phyloP scores from a whole-genome alignment of 2,888 invertebrate genomes.

The Lottia scabra region DNA sequence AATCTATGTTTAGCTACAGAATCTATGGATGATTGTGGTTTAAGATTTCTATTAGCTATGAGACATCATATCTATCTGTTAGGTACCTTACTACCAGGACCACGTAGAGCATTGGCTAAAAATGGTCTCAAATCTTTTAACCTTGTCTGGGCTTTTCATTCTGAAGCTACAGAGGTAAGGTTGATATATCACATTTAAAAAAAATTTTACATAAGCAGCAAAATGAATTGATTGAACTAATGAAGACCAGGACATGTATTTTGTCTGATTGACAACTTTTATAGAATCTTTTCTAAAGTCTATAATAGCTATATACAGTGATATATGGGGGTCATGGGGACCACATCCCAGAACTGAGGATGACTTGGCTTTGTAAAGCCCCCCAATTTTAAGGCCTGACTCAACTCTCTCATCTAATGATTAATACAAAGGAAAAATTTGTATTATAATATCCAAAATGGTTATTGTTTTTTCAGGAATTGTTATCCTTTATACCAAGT shows the following conservation, averaged over 20 bases:
- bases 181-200: too few species aligned
- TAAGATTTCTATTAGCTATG: conserved; percentile 95
- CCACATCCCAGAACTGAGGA: too few species aligned
- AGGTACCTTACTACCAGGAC: conserved; percentile 90
- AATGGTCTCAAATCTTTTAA: conserved; percentile 78
- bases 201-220: too few species aligned
- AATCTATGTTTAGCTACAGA: conserved; percentile 33
- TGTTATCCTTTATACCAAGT: conserved; percentile 84
- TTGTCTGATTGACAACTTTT: too few species aligned
- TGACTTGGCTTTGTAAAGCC: too few species aligned
- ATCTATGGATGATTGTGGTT: conserved; percentile 92
- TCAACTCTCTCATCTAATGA: too few species aligned
- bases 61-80: conserved; percentile 96
- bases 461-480: conserved; percentile 73
- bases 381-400: too few species aligned
- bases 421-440: too few species aligned
- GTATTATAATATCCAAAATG: not conserved
- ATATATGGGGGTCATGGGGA: too few species aligned
- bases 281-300: too few species aligned
- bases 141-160: conserved; percentile 99
- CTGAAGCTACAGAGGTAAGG: conserved; percentile 89
- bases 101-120: conserved; percentile 86
- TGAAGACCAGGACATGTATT: too few species aligned
- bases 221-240: too few species aligned
- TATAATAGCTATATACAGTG: not conserved